phyloP scores from a whole-genome alignment of 2,797 vertebrate genomes.

The Lateolabrax maculatus region DNA sequence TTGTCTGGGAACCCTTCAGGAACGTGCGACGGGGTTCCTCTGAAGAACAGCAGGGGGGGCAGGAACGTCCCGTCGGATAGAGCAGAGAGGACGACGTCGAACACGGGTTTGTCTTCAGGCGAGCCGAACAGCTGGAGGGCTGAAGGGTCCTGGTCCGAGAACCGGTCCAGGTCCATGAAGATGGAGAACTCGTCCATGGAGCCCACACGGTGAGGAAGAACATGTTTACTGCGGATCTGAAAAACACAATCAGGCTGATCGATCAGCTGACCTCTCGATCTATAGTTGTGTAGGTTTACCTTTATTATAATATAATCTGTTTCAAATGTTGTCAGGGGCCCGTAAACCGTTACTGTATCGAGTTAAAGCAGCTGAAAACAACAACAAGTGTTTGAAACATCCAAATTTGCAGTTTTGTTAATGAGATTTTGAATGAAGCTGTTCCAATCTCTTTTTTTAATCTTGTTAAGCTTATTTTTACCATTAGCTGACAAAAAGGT shows the following conservation, averaged over 20 bases:
- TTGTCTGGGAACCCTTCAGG: conserved; percentile 83
- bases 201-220: conserved; percentile 83
- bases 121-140: conserved; percentile 87
- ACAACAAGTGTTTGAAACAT: too few species aligned
- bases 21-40: conserved; percentile 59
- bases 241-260: too few species aligned
- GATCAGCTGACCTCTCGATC: too few species aligned
- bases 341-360: too few species aligned
- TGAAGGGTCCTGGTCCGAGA: conserved; percentile 53
- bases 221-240: conserved; percentile 69
- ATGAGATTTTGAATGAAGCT: neutral
- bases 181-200: conserved; percentile 92
- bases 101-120: conserved; percentile 73
- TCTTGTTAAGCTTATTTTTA: too few species aligned
- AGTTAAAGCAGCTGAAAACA: too few species aligned
- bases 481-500: too few species aligned
- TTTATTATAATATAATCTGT: too few species aligned
- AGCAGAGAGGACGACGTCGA: conserved; percentile 87
- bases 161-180: conserved; percentile 85
- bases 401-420: neutral
- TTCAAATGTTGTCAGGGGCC: too few species aligned
- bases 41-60: conserved; percentile 87
- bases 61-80: conserved; percentile 90
- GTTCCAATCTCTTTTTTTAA: too few species aligned
- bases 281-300: too few species aligned